Base-by-base conservation (phyloP, 1,140 invertebrate genomes). In the Saccostrea cuccullata region DNA sequence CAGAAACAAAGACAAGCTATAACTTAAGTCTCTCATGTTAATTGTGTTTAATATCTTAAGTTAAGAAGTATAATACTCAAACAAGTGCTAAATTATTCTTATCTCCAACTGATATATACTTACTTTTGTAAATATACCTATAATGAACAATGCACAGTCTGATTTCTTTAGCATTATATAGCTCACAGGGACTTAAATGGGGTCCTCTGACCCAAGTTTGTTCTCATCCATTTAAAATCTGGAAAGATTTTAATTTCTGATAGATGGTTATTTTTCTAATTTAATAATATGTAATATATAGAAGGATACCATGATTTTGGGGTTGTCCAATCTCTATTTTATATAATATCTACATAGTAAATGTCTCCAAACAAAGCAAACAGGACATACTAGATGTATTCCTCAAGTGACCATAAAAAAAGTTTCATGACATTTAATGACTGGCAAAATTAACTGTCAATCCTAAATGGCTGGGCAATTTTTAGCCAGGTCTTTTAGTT, bases 61-160 rank as follows among this genome's bases (percentile, higher is more conserved):
- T 77, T 77, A 77, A 26, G 30, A 77, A 30, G 26, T 30, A 77
- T 26, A 77, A 77, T 77, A 77, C 70, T 77, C 70, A 77, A 77
- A 77, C 23, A 77, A 77, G 70, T 77, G 70, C 70, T 77, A 77
- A 77, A 17, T 77, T 77, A 77, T 77, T 77, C 26, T 12, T 13
- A 23, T 30, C 70, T 36, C 1, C 30, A 26, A 77, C 70, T 2
- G 13, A 13, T 77, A 30, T 77, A 77, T 47, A 47, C 47, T 47
- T 47, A 47, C 47, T 47, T 47, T 47, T 47, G 47, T 47, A 47
- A 47, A 47, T 36, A 36, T 47, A 47, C 47, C 47, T 47, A 47
- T 6, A 3, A 47, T 47, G 11, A 23, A 77, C 5, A 30, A 26
- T 77, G 70, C 26, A 15, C 13, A 30, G 26, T 12, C 26, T 11